phyloP scores from a whole-genome alignment of 2,797 vertebrate species.

The Etheostoma nigrum region DNA sequence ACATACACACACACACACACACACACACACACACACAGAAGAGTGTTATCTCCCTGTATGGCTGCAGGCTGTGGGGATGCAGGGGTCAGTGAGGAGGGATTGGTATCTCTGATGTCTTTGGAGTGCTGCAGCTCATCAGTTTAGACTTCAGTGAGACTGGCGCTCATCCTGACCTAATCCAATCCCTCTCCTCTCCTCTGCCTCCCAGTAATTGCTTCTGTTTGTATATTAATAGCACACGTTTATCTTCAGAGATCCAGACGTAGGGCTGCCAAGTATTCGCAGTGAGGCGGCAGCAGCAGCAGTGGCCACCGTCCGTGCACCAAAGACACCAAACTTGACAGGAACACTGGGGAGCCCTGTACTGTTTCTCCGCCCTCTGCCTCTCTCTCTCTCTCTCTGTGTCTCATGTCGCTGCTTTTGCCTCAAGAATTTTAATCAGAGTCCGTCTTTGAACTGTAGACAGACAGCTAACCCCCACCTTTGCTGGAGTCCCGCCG shows the following conservation, averaged over 20 bases:
- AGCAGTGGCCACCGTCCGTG: constrained; percentile 35
- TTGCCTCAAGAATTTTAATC: constrained; percentile 82
- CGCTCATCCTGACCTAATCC: constrained; percentile 82
- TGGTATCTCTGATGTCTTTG: constrained; percentile 80
- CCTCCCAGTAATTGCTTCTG: constrained; percentile 86
- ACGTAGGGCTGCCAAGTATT: constrained; percentile 78
- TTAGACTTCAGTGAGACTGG: constrained; percentile 80
- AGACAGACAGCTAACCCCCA: constrained; percentile 42
- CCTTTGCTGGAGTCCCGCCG: constrained; percentile 53
- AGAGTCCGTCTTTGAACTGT: constrained; percentile 75
- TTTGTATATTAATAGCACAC: constrained; percentile 87
- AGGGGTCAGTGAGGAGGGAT: constrained; percentile 75
- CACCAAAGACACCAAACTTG: constrained; percentile 76
- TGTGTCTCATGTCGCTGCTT: constrained; percentile 58
- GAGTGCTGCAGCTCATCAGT: constrained; percentile 84
- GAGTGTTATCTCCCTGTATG: constrained; percentile 70
- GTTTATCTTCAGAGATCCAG: constrained; percentile 92
- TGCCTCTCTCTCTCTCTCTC: constrained; percentile 22
- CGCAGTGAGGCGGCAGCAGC: constrained; percentile 53
- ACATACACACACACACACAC: constrained; percentile 14
- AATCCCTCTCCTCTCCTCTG: constrained; percentile 76
- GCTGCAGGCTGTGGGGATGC: constrained; percentile 62
- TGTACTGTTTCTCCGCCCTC: constrained; percentile 46
- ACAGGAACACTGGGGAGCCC: constrained; percentile 83
- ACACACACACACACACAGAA: constrained; percentile 13